Evolutionary conservation across 2,888 invertebrate genomes (phyloP).

Genomic region (Thelaira solivaga): DNA sequence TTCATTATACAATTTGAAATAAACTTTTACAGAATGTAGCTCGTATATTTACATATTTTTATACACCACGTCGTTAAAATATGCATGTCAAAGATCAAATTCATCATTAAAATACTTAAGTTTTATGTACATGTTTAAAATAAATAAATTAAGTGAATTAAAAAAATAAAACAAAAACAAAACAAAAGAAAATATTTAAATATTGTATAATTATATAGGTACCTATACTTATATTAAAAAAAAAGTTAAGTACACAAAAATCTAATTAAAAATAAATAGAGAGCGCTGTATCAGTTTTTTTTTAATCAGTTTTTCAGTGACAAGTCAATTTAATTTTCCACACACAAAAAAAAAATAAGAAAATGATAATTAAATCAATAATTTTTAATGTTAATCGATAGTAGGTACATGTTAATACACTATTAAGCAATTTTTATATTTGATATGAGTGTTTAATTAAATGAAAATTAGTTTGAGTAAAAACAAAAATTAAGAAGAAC

Average conservation of each 20-base stretch:
- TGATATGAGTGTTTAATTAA: not conserved
- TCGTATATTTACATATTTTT: not conserved
- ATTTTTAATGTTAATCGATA: no score
- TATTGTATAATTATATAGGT: not conserved
- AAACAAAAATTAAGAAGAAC: no score
- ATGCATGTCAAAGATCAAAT: conserved; percentile 74
- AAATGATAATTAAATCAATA: not conserved
- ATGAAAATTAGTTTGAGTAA: not conserved
- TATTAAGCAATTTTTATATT: no score
- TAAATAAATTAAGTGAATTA: conserved; percentile 12
- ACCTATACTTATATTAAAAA: no score
- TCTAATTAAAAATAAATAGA: no score
- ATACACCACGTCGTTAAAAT: conserved; percentile 42
- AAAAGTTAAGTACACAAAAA: no score
- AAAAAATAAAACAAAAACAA: conserved; percentile 4
- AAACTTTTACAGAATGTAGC: no score
- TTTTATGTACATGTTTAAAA: not conserved
- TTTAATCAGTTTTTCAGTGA: not conserved
- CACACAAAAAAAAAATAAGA: no score
- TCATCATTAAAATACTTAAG: conserved; percentile 60
- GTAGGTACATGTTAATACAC: no score
- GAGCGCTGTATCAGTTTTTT: not conserved
- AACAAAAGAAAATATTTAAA: conserved; percentile 22
- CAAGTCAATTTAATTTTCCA: not conserved
- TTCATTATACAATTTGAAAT: no score